These are phyloP conservation scores for Mactra quadrangularis DNA, from an alignment of 1,140 invertebrate species.

Conservation along the genomic window DNA sequence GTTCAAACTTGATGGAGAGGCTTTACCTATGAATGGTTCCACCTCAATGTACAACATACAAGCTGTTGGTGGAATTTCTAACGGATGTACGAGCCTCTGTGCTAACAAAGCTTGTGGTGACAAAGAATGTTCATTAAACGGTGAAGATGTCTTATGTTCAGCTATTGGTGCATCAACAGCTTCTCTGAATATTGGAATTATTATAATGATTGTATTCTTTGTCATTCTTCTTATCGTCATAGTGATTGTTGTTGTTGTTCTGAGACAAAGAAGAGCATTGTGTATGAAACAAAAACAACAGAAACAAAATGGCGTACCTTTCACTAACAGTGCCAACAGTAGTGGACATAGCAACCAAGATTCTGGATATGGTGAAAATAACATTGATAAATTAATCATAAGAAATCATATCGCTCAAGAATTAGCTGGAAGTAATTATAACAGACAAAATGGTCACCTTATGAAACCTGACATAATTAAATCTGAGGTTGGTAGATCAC, in stretches of 20 bases:
- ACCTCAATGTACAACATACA: conserved; percentile 73
- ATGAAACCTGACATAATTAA: conserved; percentile 95
- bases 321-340: conserved; percentile 65
- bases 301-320: conserved; percentile 59
- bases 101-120: conserved; percentile 57
- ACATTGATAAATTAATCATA: conserved; percentile 77
- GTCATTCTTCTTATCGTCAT: conserved; percentile 84
- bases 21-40: conserved; percentile 94
- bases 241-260: conserved; percentile 96
- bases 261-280: conserved; percentile 89
- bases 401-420: conserved; percentile 86
- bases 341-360: conserved; percentile 71
- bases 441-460: conserved; percentile 52
- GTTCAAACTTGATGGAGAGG: conserved; percentile 94
- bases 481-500: conserved; percentile 91
- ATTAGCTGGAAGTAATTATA: conserved; percentile 67
- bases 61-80: conserved; percentile 62
- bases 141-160: conserved; percentile 30
- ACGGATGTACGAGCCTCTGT: conserved; percentile 73
- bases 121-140: conserved; percentile 12
- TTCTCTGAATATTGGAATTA: conserved; percentile 63
- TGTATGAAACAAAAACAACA: conserved; percentile 38
- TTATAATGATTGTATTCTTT: conserved; percentile 80
- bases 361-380: conserved; percentile 81
- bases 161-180: neutral